Conservation (phyloP, 2,888 invertebrate genomes). For the Lottia scabra region DNA sequence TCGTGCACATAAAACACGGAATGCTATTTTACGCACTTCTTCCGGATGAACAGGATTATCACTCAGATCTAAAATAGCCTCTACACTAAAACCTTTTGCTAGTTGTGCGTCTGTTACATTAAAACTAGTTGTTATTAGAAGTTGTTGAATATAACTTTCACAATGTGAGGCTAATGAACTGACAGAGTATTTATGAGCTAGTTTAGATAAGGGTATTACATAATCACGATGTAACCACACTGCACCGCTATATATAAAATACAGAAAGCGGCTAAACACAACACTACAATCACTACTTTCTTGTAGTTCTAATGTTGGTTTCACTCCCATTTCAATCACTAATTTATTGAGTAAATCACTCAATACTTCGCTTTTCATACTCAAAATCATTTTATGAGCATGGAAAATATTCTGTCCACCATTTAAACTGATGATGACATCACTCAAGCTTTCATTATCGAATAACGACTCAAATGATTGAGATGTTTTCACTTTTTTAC, state of each 20-base stretch:
- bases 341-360: slow-evolving; percentile 51
- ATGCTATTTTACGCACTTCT: slow-evolving; percentile 48
- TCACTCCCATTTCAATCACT: slow-evolving; percentile 23
- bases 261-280: slow-evolving; percentile 63
- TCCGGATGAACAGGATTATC: slow-evolving; percentile 39
- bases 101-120: background rate
- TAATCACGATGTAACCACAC: slow-evolving; percentile 63
- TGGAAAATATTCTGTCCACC: slow-evolving; percentile 54
- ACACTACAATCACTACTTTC: slow-evolving; percentile 59
- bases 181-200: slow-evolving; percentile 64
- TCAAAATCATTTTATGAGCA: slow-evolving; percentile 60
- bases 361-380: slow-evolving; percentile 56
- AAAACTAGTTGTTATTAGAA: slow-evolving; percentile 41
- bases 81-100: slow-evolving; percentile 33
- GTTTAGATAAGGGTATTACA: slow-evolving; percentile 60
- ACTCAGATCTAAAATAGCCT: slow-evolving; percentile 32
- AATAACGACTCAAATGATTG: slow-evolving; percentile 60
- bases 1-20: slow-evolving; percentile 53
- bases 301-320: slow-evolving; percentile 47
- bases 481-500: slow-evolving; percentile 55
- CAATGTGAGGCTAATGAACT: slow-evolving; percentile 59
- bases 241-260: slow-evolving; percentile 65
- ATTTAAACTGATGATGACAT: slow-evolving; percentile 54
- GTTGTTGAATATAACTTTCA: slow-evolving; percentile 58
- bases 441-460: slow-evolving; percentile 57